A percentile compares a stretch with the other conserved stretches of the same genome.
These are phyloP conservation scores for Mizuhopecten yessoensis DNA, from an alignment of 1,140 invertebrate genomes.

Conservation along the genomic window DNA sequence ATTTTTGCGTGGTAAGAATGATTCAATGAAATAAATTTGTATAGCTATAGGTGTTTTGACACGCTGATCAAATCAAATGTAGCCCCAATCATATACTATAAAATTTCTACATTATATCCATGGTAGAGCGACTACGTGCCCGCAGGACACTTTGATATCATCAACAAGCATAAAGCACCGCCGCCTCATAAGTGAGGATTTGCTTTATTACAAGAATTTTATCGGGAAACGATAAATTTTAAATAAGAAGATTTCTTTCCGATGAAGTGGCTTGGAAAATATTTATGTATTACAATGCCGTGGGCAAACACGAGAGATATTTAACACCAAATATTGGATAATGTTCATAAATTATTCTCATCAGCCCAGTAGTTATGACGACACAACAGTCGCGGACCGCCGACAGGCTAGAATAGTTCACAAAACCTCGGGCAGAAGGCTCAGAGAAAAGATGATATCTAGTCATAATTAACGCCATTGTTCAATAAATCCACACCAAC, in stretches of 20 bases:
- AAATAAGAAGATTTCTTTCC: neutral
- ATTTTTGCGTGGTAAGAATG: neutral
- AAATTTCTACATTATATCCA: neutral
- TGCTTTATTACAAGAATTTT: conserved; percentile 18
- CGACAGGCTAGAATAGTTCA: neutral
- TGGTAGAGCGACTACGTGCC: neutral
- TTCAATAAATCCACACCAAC: neutral
- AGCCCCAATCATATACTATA: neutral
- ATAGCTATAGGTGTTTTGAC: neutral
- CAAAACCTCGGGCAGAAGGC: neutral
- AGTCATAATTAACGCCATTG: neutral
- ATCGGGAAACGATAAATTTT: conserved; percentile 12
- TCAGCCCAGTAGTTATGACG: neutral
- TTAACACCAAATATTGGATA: neutral
- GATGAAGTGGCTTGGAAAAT: neutral
- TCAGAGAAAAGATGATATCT: neutral
- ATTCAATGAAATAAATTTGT: neutral
- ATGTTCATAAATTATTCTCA: conserved; percentile 19
- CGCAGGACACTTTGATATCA: neutral
- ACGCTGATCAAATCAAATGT: neutral
- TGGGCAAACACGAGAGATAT: neutral
- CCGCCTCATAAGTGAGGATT: neutral
- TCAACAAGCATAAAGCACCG: neutral
- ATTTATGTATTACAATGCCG: neutral
- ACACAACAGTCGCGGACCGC: neutral